Conservation (phyloP, 2,113 vertebrate species). For the Cricetomys ansorgei region DNA sequence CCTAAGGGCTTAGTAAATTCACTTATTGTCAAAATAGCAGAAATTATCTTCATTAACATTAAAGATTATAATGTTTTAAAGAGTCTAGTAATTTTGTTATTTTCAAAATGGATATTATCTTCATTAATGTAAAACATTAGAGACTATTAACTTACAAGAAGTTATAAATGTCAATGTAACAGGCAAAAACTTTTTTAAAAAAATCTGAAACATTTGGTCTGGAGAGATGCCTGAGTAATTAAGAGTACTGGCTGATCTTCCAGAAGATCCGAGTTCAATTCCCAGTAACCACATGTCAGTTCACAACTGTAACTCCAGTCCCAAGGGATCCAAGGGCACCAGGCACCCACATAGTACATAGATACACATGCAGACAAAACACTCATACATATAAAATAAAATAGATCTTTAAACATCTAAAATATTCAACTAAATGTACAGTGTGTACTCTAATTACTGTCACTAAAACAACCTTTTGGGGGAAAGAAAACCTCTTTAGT, state of each 20-base stretch:
- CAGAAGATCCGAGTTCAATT: background rate
- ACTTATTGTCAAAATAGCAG: background rate
- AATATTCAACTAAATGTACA: constrained; percentile 45
- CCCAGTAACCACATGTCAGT: background rate
- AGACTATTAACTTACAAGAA: background rate
- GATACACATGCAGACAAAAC: background rate
- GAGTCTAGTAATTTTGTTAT: background rate
- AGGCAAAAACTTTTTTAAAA: background rate
- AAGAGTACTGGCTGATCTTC: background rate
- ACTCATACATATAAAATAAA: background rate
- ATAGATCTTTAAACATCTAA: background rate
- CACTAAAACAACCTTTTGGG: constrained; percentile 28
- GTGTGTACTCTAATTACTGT: background rate
- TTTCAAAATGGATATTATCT: background rate
- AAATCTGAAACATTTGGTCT: background rate
- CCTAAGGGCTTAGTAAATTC: constrained; percentile 42
- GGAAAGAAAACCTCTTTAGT: background rate
- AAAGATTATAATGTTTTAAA: background rate
- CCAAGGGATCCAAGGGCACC: background rate
- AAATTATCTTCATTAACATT: background rate
- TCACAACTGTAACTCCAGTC: background rate
- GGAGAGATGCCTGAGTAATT: background rate
- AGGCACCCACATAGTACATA: background rate
- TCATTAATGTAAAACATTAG: constrained; percentile 19
- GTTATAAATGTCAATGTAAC: background rate